Evolutionary conservation across 2,113 vertebrate genomes (phyloP), one percentile per base, ranked within the genome.

Genomic region (Scomber scombrus): DNA sequence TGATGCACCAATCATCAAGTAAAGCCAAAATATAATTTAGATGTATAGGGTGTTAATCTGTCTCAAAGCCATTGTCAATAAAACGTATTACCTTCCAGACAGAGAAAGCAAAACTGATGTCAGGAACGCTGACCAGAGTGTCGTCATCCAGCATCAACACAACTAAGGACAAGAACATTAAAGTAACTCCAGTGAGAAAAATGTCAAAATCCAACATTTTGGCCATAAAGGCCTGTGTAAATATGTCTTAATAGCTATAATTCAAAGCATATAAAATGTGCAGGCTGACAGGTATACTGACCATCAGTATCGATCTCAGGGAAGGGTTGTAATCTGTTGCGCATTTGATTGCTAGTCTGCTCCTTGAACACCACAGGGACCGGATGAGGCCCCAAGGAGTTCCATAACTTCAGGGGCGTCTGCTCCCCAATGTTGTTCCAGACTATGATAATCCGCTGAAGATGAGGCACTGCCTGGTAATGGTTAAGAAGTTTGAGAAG

Each of bases 81-180:
- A 56, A 40, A 16, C 1, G 14, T 3, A 40, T 96, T 97, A 99
- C 98, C 97, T 98, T 97, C 97, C 97, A 99, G 75, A 99, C 94
- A 11, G 98, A 97, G 92, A 98, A 98, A 45, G 97, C 96, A 93
- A 99, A 99, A 85, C 89, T 94, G 77, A 98, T 93, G 89, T 99
- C 98, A 74, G 97, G 96, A 89, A 96, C 96, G 11, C 98, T 99
- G 89, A 98, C 85, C 15, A 99, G 93, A 0, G 93, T 96, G 91
- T 99, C 97, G 23, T 99, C 98, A 85, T 99, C 98, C 91, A 99
- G 93, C 97, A 99, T 97, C 82, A 99, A 86, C 60, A 99, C 95
- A 76, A 96, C 97, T 99, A 85, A 12, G 31, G 55, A 58, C 57
- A 63, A 45, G 45, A 57, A 7, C 2, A 58, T 80, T 7, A 64